Conservation (phyloP, 1,140 invertebrate genomes). For the Melitaea cinxia region DNA sequence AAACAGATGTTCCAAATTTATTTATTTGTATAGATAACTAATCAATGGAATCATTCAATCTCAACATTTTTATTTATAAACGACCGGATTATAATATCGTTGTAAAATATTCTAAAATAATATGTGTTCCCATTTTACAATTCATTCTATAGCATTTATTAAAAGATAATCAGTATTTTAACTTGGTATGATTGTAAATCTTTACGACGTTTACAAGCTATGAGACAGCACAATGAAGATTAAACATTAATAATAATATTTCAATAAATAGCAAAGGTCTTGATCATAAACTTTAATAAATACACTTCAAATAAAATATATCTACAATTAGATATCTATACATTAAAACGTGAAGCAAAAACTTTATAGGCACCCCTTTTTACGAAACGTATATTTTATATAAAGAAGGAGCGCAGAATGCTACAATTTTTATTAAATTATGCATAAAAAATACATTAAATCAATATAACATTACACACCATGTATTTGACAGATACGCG, state of each 20-base stretch:
- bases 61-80: conserved; percentile 18
- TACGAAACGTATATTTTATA: too few relatives aligned
- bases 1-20: too few relatives aligned
- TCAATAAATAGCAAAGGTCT: not conserved
- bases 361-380: too few relatives aligned
- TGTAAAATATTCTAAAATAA: conserved; percentile 2
- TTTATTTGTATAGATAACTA: too few relatives aligned
- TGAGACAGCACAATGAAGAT: not conserved
- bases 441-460: too few relatives aligned
- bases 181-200: not conserved
- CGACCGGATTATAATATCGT: conserved; percentile 10
- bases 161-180: not conserved
- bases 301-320: not conserved
- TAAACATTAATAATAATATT: not conserved
- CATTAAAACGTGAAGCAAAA: too few relatives aligned
- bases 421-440: too few relatives aligned
- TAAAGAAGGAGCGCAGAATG: too few relatives aligned
- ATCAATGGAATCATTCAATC: conserved; percentile 27
- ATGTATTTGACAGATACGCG: too few relatives aligned
- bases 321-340: too few relatives aligned
- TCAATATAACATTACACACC: too few relatives aligned
- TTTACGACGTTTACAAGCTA: not conserved
- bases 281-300: not conserved
- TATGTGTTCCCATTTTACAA: too few relatives aligned
- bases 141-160: not conserved